phyloP scores from a whole-genome alignment of 2,113 vertebrate species.

The Lagopus muta region DNA sequence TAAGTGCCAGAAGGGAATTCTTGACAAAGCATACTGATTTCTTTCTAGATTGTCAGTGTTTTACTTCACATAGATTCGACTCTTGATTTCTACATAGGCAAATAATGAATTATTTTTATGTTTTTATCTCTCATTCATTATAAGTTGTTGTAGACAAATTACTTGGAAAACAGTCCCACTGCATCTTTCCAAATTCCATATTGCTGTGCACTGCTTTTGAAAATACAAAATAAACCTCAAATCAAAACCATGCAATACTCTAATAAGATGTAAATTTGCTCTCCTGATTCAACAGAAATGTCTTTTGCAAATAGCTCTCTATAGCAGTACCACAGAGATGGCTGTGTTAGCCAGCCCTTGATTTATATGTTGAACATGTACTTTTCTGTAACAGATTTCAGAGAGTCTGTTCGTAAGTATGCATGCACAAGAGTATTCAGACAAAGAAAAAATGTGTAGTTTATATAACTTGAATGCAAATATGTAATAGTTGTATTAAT shows the following conservation, averaged over 20 bases:
- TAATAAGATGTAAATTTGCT: background rate
- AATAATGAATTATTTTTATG: background rate
- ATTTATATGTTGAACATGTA: background rate
- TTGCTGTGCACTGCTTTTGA: background rate
- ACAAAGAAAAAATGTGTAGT: background rate
- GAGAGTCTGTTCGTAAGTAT: fast-evolving
- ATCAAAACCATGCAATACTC: background rate
- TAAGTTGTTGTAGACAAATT: background rate
- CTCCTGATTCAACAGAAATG: background rate
- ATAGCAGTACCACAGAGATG: background rate
- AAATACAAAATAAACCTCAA: background rate
- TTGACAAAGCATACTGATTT: background rate
- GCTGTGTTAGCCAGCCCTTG: background rate
- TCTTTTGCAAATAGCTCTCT: background rate
- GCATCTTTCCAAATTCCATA: background rate
- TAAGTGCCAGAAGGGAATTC: background rate
- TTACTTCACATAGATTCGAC: background rate
- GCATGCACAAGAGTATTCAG: background rate
- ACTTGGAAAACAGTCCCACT: background rate
- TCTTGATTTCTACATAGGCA: background rate
- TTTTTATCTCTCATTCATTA: background rate
- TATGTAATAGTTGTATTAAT: background rate
- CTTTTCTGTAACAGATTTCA: background rate
- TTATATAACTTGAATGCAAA: background rate
- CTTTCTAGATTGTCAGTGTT: background rate